These are phyloP conservation scores for Ceratosolen fusciceps DNA, from an alignment of 1,140 invertebrate species.

Conservation along the genomic window DNA sequence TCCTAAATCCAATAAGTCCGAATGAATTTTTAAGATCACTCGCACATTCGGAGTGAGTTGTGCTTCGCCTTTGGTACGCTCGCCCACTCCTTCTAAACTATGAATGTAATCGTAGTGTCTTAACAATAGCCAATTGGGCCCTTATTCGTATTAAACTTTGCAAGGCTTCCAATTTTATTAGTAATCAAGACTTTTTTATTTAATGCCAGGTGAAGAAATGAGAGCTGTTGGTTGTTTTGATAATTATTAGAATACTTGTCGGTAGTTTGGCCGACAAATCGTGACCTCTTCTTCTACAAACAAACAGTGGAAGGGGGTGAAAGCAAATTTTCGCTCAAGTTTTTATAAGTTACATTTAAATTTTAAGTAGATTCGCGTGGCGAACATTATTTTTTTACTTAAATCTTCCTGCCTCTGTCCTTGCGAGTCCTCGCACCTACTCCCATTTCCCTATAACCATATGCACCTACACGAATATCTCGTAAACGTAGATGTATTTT, in stretches of 20 bases:
- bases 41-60: background rate
- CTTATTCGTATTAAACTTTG: constrained; percentile 16
- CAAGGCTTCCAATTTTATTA: background rate
- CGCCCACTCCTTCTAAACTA: background rate
- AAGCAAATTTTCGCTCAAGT: background rate
- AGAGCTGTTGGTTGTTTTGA: too few species aligned
- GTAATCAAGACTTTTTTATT: background rate
- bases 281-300: background rate
- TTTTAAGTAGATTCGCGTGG: background rate
- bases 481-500: too few species aligned
- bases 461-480: too few species aligned
- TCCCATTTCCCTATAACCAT: too few species aligned
- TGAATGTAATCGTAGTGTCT: background rate
- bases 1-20: too few species aligned
- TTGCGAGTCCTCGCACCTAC: too few species aligned
- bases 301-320: background rate
- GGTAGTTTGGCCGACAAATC: too few species aligned
- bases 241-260: too few species aligned
- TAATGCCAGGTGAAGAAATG: too few species aligned
- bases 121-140: background rate
- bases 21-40: constrained; percentile 19
- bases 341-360: constrained; percentile 19
- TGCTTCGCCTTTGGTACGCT: background rate
- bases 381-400: too few species aligned
- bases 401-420: too few species aligned